Conservation (phyloP, 1,140 invertebrate species). For the Rhyacophila brunnea region DNA sequence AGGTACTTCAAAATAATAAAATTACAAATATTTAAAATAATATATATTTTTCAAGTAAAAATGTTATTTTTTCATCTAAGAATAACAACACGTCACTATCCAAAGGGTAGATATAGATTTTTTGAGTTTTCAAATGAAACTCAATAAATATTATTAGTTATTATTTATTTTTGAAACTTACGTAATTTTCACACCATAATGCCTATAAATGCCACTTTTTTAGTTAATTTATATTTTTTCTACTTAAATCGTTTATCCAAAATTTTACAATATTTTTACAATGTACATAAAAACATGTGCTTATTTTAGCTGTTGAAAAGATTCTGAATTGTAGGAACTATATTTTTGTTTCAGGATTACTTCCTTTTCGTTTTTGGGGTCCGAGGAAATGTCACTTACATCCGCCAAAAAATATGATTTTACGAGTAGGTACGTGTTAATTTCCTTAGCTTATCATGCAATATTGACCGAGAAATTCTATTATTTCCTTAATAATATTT, state of each 20-base stretch:
- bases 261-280: conserved; percentile 19
- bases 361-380: no score
- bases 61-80: conserved; percentile 19
- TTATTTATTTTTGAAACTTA: conserved; percentile 16
- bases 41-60: conserved; percentile 18
- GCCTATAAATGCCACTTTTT: conserved; percentile 29
- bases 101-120: conserved; percentile 19
- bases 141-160: conserved; percentile 34
- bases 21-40: conserved; percentile 18
- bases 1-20: conserved; percentile 18
- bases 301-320: conserved; percentile 9
- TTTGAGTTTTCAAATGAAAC: conserved; percentile 31
- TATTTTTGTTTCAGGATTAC: conserved; percentile 18
- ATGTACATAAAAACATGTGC: conserved; percentile 2
- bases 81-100: conserved; percentile 35
- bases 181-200: conserved; percentile 6
- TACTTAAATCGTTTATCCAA: conserved; percentile 15
- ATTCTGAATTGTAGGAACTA: conserved; percentile 24
- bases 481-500: conserved; percentile 17
- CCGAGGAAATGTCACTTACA: neutral
- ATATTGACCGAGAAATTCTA: conserved; percentile 30
- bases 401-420: neutral
- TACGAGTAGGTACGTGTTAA: neutral
- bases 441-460: neutral
- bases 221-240: conserved; percentile 16